Conservation (phyloP, 2,113 vertebrate genomes). For the Gymnocephalus cernua region DNA sequence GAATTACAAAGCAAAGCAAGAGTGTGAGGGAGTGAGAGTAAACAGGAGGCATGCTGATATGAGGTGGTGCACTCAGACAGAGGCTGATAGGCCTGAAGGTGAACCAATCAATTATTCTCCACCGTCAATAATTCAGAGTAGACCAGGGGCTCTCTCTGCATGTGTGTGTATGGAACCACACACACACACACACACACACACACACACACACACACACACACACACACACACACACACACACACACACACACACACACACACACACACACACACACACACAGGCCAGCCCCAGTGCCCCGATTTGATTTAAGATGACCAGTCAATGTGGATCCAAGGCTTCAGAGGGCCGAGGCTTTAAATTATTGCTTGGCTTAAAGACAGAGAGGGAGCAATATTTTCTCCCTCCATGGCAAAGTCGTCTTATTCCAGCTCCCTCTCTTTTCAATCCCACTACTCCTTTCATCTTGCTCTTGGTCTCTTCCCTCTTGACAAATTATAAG, state of each 20-base stretch:
- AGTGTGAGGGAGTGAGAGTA: slow-evolving; percentile 36
- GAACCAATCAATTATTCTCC: slow-evolving; percentile 85
- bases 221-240: slow-evolving; percentile 51
- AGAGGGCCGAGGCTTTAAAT: slow-evolving; percentile 77
- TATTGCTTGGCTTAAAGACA: slow-evolving; percentile 80
- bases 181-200: slow-evolving; percentile 34
- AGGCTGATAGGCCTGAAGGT: slow-evolving; percentile 82
- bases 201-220: slow-evolving; percentile 42
- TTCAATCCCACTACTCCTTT: slow-evolving; percentile 21
- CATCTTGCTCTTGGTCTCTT: slow-evolving; percentile 33
- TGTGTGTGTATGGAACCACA: slow-evolving; percentile 56
- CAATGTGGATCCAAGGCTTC: slow-evolving; percentile 81
- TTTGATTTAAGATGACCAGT: slow-evolving; percentile 85
- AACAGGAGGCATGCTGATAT: slow-evolving; percentile 57
- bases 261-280: slow-evolving; percentile 28
- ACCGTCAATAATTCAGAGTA: slow-evolving; percentile 83
- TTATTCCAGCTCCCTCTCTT: slow-evolving; percentile 35
- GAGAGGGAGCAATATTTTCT: slow-evolving; percentile 69
- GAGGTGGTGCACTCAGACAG: slow-evolving; percentile 68
- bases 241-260: slow-evolving; percentile 33
- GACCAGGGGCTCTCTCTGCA: slow-evolving; percentile 55
- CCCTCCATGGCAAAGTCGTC: slow-evolving; percentile 53
- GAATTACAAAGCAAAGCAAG: slow-evolving; percentile 27
- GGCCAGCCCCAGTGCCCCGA: slow-evolving; percentile 66
- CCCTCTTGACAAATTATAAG: slow-evolving; percentile 35